Percentiles rank a stretch among this genome's conserved stretches.
phyloP scores from a whole-genome alignment of 2,888 invertebrate species.

The Drosophila phalerata region DNA sequence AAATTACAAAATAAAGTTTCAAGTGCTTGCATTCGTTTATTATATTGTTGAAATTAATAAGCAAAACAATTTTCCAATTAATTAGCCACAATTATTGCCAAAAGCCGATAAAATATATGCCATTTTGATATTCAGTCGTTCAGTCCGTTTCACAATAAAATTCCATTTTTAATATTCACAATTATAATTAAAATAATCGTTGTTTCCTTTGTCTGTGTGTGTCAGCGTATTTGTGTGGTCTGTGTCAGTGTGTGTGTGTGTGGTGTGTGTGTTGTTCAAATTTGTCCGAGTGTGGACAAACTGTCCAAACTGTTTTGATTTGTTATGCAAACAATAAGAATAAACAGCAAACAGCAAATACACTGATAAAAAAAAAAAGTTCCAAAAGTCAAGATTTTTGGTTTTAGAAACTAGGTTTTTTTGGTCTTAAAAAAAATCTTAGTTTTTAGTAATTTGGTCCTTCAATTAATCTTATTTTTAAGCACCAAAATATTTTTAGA shows the following conservation, averaged over 20 bases:
- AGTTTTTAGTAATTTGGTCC: too few species aligned
- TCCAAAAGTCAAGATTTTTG: too few species aligned
- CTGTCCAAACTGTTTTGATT: conserved; percentile 62
- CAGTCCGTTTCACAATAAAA: not conserved
- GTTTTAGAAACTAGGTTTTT: too few species aligned
- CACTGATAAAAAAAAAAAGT: too few species aligned
- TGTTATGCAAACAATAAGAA: conserved; percentile 43
- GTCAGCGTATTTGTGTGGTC: not conserved
- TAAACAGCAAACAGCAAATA: conserved; percentile 4
- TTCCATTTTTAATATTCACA: conserved; percentile 16
- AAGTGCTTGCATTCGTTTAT: conserved; percentile 23
- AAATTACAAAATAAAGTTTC: conserved; percentile 19
- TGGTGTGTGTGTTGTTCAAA: not conserved
- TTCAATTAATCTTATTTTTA: too few species aligned
- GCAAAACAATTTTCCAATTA: conserved; percentile 26
- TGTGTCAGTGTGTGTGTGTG: not conserved
- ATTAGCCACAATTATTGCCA: conserved; percentile 26
- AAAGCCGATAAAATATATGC: conserved; percentile 14
- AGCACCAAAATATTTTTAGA: too few species aligned
- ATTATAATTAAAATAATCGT: conserved; percentile 31
- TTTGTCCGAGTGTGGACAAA: conserved; percentile 33
- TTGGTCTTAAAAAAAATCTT: too few species aligned
- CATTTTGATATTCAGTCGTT: conserved; percentile 11
- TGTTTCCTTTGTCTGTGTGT: not conserved
- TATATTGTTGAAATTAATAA: conserved; percentile 12